phyloP scores from a whole-genome alignment of 1,140 invertebrate genomes.

The Pseudomyrmex flavicornis region DNA sequence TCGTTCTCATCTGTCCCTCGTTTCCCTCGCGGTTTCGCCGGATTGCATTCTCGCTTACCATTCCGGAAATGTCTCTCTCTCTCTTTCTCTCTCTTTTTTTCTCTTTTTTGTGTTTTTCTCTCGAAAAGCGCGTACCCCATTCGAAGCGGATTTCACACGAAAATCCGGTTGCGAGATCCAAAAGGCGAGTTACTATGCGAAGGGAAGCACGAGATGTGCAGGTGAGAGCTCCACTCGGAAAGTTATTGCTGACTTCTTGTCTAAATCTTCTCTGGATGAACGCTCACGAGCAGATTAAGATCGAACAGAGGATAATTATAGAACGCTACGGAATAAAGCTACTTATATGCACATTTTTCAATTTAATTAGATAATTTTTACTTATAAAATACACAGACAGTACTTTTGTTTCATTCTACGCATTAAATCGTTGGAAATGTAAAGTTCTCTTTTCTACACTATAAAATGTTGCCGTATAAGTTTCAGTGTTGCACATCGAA shows the following conservation, averaged over 20 bases:
- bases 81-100: too few species aligned
- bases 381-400: conserved; percentile 21
- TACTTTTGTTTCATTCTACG: not conserved
- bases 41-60: conserved; percentile 41
- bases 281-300: conserved; percentile 41
- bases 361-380: not conserved
- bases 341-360: not conserved
- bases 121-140: conserved; percentile 35
- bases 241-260: conserved; percentile 44
- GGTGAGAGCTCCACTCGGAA: conserved; percentile 11
- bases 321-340: not conserved
- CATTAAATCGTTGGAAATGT: conserved; percentile 6
- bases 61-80: conserved; percentile 33
- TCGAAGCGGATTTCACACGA: conserved; percentile 39
- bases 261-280: conserved; percentile 48
- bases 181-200: conserved; percentile 24
- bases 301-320: conserved; percentile 39
- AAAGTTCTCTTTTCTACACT: not conserved
- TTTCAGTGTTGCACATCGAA: not conserved
- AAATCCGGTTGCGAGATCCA: not conserved
- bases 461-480: too few species aligned
- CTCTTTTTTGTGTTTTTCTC: conserved; percentile 4
- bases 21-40: not conserved
- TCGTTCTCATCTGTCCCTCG: not conserved
- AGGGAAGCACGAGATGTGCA: conserved; percentile 27